A percentile compares a stretch with the other conserved stretches of the same genome.
These are phyloP conservation scores for Ictalurus furcatus DNA, from an alignment of 2,113 vertebrate species.

Conservation along the genomic window DNA sequence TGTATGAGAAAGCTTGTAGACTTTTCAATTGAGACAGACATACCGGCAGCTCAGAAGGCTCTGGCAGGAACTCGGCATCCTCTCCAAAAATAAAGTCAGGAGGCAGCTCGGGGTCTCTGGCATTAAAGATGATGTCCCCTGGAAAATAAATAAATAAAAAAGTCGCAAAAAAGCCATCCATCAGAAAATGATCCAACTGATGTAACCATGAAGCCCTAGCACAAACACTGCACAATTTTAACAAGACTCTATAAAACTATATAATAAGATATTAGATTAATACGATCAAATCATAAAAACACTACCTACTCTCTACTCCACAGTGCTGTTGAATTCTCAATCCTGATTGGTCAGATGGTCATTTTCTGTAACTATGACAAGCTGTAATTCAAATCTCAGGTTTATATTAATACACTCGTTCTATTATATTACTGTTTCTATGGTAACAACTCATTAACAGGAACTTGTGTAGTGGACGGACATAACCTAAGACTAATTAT, in stretches of 20 bases:
- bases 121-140: conserved; percentile 99
- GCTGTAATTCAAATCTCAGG: background rate
- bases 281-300: background rate
- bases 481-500: background rate
- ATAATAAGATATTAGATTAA: background rate
- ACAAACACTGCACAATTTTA: background rate
- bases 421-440: background rate
- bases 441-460: background rate
- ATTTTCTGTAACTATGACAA: background rate
- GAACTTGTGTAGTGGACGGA: background rate
- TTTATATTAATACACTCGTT: background rate
- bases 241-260: background rate
- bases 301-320: background rate
- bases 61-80: conserved; percentile 94
- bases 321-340: background rate
- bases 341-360: background rate
- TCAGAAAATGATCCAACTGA: background rate
- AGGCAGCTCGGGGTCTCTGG: conserved; percentile 89
- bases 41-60: conserved; percentile 89
- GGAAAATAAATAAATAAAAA: conserved; percentile 53
- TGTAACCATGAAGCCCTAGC: background rate
- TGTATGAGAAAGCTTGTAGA: background rate
- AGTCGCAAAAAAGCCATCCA: background rate
- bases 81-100: conserved; percentile 99
- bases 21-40: conserved; percentile 64